phyloP scores from a whole-genome alignment of 2,888 invertebrate genomes.

The Xestia sexstrigata region DNA sequence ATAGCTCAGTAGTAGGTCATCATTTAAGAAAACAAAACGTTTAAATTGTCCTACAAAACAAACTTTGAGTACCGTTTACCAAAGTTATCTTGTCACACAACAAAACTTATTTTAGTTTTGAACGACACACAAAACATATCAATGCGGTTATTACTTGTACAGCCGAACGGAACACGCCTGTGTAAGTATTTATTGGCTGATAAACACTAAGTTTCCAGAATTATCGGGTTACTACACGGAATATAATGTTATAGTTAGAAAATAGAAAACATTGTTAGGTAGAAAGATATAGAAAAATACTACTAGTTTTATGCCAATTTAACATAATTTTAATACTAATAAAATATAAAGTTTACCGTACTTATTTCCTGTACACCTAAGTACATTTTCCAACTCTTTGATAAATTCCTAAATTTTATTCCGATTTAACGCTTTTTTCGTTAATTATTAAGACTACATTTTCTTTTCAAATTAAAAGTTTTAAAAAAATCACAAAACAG shows the following conservation, averaged over 20 bases:
- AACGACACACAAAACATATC: constrained; percentile 71
- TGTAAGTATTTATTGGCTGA: constrained; percentile 2
- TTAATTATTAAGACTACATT: neutral
- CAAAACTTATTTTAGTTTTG: constrained; percentile 73
- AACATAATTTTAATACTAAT: neutral
- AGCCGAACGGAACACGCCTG: constrained; percentile 50
- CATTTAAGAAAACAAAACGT: constrained; percentile 27
- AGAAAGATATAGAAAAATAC: neutral
- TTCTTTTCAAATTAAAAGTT: neutral
- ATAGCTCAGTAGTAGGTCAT: constrained; percentile 12
- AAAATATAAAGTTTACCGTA: neutral
- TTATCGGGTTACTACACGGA: neutral
- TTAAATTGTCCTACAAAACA: constrained; percentile 42
- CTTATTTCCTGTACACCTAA: neutral
- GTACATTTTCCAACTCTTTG: neutral
- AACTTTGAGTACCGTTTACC: constrained; percentile 25
- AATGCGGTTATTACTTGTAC: constrained; percentile 75
- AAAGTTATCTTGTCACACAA: constrained; percentile 52
- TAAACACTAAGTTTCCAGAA: constrained; percentile 3
- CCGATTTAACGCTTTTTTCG: neutral
- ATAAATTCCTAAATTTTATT: neutral
- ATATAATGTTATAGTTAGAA: neutral
- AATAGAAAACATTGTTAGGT: neutral
- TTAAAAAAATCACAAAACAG: neutral
- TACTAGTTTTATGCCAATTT: neutral